Base-by-base conservation (phyloP, 2,797 vertebrate species). In the Parauchenoglanis ngamensis region DNA sequence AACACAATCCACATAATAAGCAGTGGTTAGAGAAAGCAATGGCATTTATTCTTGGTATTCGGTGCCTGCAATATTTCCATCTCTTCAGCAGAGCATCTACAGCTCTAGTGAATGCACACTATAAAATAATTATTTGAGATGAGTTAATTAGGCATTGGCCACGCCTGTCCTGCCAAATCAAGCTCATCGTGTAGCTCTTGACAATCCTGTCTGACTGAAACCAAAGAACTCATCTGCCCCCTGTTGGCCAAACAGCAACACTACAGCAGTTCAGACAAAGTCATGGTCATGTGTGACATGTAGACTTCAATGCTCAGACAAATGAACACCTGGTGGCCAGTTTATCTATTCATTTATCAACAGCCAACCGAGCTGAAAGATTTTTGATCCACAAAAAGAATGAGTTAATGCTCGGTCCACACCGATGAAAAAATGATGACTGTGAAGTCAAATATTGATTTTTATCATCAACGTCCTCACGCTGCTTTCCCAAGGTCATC, bases 221-320 rank as follows among this genome's bases (percentile, higher is more conserved):
- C 21, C 86, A 76, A 57, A 46, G 65, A 87, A 21, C 87, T 83
- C 10, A 76, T 76, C 56, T 86, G 86, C 86, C 90, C 86, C 86
- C 89, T 88, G 67, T 78, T 85, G 90, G 73, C 83, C 57, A 85
- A 65, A 40, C 28, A 54, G 35, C n/a, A 59, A 35, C 82, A 88
- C 17, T 75, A 76, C 78, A 70, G 19, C 10, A 4, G 19, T n/a
- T n/a, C 78, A n/a, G 40, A n/a, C n/a, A 15, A 44, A 3, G 0
- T 28, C 7, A 19, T 31, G 54, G 8, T 46, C 28, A 19, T n/a
- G 61, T 57, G 28, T 84, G 81, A 78, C 19, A 6, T 52, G 49
- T 77, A 25, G 61, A 84, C 11, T 46, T 70, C 56, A 11, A n/a
- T 35, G 57, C 5, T 72, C 40, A 63, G n/a, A 52, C n/a, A 35